phyloP scores from a whole-genome alignment of 2,797 vertebrate genomes.

The Coendou prehensilis region DNA sequence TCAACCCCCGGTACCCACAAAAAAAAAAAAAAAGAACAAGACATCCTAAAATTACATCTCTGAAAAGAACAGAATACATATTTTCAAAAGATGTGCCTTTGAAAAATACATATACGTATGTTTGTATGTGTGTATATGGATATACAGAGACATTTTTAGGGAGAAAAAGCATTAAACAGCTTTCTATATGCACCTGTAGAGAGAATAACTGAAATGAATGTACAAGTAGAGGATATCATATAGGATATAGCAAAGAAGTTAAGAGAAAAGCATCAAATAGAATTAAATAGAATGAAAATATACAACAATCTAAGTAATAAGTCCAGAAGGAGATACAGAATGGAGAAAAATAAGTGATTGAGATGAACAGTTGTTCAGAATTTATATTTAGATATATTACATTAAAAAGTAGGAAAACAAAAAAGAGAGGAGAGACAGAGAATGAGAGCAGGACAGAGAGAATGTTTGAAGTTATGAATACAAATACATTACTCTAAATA shows the following conservation, averaged over 20 bases:
- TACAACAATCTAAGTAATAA: not conserved
- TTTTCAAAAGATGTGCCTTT: not conserved
- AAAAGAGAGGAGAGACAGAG: not conserved
- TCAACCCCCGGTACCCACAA: no score
- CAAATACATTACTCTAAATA: not conserved
- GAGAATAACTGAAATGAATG: not conserved
- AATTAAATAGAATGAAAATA: not conserved
- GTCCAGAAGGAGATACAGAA: not conserved
- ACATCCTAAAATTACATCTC: not conserved
- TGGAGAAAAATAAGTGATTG: not conserved
- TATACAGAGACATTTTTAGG: not conserved
- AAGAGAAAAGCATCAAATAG: not conserved
- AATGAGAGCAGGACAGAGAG: not conserved
- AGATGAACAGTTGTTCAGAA: not conserved
- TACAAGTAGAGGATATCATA: not conserved
- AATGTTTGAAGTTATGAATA: not conserved
- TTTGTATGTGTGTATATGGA: not conserved
- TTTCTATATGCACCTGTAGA: not conserved
- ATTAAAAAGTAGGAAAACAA: no score
- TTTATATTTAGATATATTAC: not conserved
- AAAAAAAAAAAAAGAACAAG: not conserved
- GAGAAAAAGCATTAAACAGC: not conserved
- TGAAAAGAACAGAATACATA: not conserved
- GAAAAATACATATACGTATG: not conserved
- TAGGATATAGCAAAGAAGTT: not conserved